Evolutionary conservation across 2,113 vertebrate genomes (phyloP).

Genomic region (Raja brachyura): DNA sequence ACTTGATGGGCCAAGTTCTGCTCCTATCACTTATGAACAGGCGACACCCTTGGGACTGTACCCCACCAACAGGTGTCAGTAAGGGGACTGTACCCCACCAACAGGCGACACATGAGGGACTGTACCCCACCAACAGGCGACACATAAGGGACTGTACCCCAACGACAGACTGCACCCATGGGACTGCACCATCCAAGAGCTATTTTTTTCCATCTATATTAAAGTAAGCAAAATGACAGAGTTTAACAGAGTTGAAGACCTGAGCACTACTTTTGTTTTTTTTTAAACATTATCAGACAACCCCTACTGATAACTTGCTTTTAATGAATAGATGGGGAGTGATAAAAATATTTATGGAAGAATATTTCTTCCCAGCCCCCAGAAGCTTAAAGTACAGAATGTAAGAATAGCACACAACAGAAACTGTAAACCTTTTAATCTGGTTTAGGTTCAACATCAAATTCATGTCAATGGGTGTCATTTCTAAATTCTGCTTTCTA

Average conservation of each 20-base stretch:
- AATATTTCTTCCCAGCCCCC: neutral
- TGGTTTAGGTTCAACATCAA: neutral
- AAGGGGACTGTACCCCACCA: too few species aligned
- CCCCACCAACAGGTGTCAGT: too few species aligned
- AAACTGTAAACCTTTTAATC: conserved; percentile 22
- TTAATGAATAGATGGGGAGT: neutral
- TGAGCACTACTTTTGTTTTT: neutral
- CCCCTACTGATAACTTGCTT: neutral
- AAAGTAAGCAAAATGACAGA: neutral
- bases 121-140: too few species aligned
- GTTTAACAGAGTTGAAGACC: neutral
- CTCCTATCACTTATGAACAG: too few species aligned
- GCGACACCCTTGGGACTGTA: too few species aligned
- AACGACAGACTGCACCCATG: too few species aligned
- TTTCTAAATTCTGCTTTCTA: neutral
- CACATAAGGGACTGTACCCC: too few species aligned
- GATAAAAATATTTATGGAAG: neutral
- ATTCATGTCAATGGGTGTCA: neutral
- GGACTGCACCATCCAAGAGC: too few species aligned
- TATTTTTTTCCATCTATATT: neutral
- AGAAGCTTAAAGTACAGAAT: neutral
- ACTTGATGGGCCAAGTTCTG: too few species aligned
- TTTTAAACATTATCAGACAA: neutral
- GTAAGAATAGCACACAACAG: neutral
- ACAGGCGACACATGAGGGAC: too few species aligned